Base-by-base conservation (phyloP, 1,140 invertebrate genomes). In the Alviniconcha marisindica region DNA sequence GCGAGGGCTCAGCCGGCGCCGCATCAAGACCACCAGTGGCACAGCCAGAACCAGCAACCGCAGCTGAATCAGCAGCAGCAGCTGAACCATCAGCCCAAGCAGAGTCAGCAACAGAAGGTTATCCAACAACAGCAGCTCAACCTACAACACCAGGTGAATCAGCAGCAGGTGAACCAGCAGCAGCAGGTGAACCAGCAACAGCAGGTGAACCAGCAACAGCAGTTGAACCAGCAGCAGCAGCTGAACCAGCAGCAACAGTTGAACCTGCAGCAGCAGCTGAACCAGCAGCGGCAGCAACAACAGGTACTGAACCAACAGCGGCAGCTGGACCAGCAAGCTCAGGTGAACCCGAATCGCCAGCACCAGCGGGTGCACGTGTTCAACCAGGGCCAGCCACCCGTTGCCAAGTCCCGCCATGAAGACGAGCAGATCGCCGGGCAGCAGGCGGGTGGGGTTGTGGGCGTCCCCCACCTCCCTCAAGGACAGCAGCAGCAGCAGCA, bases 201-300 rank as follows among this genome's bases (percentile, higher is more conserved):
- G 48, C 21, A 51, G 10, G 28, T 7, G 7, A 21, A 31, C 28
- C 71, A 74, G 40, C 71, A 74, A 15, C 24, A 40, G 38, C 36
- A 44, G n/a, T 44, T n/a, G 51, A 54, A n/a, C 76, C 24, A 5
- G 14, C 18, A n/a, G 4, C 51, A 7, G 28, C 33, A 14, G 2
- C 36, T 12, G 51, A 36, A 14, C 24, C 21, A 5, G 36, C 76
- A 33, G 21, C 77, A 77, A 31, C 44, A 54, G 2, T 24, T 54
- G n/a, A 14, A 4, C 5, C 76, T 24, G n/a, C 42, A 77, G 44
- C 42, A 51, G 31, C 77, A 56, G 28, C 28, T 33, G 3, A 28
- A 60, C 36, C 77, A 54, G 24, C 77, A 56, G 21, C 77, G 60
- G 21, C 77, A 56, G 31, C 44, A 56, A 38, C 36, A 40, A 38